These are phyloP conservation scores for Halocaridina rubra DNA, from an alignment of 2,888 invertebrate species.

Conservation along the genomic window DNA sequence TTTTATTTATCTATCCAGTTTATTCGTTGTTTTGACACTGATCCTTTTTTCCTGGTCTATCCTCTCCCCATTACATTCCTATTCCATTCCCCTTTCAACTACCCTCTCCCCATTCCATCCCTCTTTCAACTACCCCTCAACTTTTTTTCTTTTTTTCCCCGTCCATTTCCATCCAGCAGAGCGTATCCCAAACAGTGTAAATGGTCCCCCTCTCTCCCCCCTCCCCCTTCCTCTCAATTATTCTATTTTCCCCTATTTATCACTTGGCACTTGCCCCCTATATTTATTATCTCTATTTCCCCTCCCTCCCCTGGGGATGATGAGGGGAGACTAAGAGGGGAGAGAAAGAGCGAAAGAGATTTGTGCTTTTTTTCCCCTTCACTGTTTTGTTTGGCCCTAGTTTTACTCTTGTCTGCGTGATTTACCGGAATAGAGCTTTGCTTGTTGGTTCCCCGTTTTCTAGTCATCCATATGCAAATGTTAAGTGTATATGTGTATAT, in stretches of 20 bases:
- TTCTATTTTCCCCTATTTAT: slow-evolving; percentile 47
- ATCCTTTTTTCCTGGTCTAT: too few species aligned
- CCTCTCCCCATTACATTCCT: not conserved
- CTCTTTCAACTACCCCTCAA: not conserved
- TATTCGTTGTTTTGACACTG: too few species aligned
- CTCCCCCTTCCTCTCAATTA: too few species aligned
- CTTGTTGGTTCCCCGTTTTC: too few species aligned
- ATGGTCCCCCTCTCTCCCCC: slow-evolving; percentile 23
- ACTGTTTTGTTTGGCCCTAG: too few species aligned
- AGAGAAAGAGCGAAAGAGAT: not conserved
- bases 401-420: too few species aligned
- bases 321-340: not conserved
- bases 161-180: not conserved
- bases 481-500: too few species aligned
- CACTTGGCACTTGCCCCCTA: slow-evolving; percentile 46
- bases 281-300: slow-evolving; percentile 41
- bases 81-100: not conserved
- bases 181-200: slow-evolving; percentile 43
- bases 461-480: too few species aligned
- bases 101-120: not conserved
- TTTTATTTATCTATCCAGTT: too few species aligned
- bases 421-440: too few species aligned
- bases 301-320: slow-evolving; percentile 31
- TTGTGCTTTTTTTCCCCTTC: too few species aligned
- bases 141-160: not conserved